Percentiles rank a stretch among this genome's conserved stretches.
phyloP scores from a whole-genome alignment of 2,797 vertebrate genomes.

The Girardinus metallicus region DNA sequence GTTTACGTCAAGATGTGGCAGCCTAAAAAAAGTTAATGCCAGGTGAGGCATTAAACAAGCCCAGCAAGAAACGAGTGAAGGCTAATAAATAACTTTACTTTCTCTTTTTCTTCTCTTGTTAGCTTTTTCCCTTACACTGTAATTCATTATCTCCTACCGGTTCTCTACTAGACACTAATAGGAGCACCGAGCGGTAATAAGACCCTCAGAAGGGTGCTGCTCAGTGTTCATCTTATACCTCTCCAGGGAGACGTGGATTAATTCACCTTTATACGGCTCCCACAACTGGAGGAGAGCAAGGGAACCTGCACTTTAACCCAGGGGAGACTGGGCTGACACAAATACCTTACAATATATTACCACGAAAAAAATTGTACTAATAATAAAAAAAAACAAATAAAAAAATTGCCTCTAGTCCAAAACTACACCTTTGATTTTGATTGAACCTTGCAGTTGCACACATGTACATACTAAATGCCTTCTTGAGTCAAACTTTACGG shows the following conservation, averaged over 20 bases:
- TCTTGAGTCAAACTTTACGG: neutral
- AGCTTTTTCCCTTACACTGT: conserved; percentile 7
- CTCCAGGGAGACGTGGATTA: conserved; percentile 52
- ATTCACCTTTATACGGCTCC: conserved; percentile 56
- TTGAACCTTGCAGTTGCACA: neutral
- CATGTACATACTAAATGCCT: neutral
- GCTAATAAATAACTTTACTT: conserved; percentile 24
- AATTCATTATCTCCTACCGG: conserved; percentile 18
- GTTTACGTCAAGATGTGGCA: neutral
- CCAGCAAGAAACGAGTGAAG: conserved; percentile 7
- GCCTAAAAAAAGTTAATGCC: neutral
- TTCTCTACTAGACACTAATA: conserved; percentile 38
- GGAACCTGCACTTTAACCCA: conserved; percentile 20
- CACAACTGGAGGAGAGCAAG: conserved; percentile 56
- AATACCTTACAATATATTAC: neutral
- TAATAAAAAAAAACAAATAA: neutral
- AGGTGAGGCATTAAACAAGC: conserved; percentile 17
- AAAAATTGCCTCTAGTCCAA: neutral
- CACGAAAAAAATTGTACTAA: neutral
- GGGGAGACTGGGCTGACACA: conserved; percentile 44
- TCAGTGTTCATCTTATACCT: conserved; percentile 23
- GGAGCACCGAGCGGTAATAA: conserved; percentile 40
- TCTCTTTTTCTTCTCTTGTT: neutral
- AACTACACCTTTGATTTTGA: neutral
- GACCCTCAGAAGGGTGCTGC: conserved; percentile 29